These are phyloP conservation scores for Barnardius zonarius DNA, from an alignment of 2,113 vertebrate species.

Conservation along the genomic window DNA sequence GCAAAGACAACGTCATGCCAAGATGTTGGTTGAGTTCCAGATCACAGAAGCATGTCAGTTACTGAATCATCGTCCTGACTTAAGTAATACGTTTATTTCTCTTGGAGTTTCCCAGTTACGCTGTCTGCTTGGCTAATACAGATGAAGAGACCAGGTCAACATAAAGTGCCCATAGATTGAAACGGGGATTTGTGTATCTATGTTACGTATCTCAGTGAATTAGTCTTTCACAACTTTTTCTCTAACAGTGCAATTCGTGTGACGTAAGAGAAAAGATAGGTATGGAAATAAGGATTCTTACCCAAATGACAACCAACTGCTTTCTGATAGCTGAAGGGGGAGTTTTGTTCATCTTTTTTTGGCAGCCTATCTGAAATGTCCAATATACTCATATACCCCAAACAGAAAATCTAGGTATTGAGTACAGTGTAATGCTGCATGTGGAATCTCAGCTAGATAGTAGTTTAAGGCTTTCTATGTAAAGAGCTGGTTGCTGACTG, in stretches of 20 bases:
- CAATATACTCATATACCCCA: not conserved
- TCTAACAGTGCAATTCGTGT: not conserved
- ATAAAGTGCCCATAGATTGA: not conserved
- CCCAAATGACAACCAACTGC: not conserved
- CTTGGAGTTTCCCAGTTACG: not conserved
- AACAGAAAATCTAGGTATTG: not conserved
- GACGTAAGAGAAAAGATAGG: not conserved
- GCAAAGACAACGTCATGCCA: not conserved
- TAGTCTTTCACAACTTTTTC: not conserved
- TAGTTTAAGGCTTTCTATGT: not conserved
- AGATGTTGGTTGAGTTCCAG: not conserved
- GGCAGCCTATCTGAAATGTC: not conserved
- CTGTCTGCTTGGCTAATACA: not conserved
- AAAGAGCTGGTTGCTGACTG: not conserved
- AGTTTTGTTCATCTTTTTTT: not conserved
- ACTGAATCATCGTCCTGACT: not conserved
- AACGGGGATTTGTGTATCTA: not conserved
- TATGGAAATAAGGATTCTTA: not conserved
- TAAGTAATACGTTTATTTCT: not conserved
- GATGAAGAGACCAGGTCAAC: not conserved
- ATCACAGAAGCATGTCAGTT: not conserved
- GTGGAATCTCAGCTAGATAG: not conserved
- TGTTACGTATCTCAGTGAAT: fast-evolving
- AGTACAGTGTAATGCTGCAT: not conserved
- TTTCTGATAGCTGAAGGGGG: not conserved